Conservation (phyloP, 2,797 vertebrate genomes). For the Phalanger gymnotis region DNA sequence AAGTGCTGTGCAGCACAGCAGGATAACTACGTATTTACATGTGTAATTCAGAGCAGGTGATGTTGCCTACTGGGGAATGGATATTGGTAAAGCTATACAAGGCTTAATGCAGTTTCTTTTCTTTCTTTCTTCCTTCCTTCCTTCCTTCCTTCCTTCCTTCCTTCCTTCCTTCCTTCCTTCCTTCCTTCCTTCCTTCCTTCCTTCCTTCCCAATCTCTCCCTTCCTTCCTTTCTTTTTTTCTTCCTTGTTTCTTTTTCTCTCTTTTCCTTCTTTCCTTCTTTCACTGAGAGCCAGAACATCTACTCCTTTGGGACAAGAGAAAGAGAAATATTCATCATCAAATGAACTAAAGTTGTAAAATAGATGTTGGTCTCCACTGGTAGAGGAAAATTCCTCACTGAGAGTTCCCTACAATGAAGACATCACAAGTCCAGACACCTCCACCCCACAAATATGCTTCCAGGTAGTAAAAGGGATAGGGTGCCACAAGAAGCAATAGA, state of each 20-base stretch:
- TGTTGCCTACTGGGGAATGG: background rate
- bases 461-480: background rate
- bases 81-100: background rate
- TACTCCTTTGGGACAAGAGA: background rate
- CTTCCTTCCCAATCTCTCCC: too few species aligned
- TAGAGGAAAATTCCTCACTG: background rate
- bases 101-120: background rate
- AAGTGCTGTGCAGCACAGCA: background rate
- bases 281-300: background rate
- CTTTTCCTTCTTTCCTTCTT: too few species aligned
- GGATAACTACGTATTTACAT: background rate
- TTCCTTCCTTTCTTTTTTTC: too few species aligned
- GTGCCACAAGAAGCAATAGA: background rate
- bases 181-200: too few species aligned
- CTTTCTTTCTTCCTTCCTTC: background rate
- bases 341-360: background rate
- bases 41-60: background rate
- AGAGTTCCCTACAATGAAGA: background rate
- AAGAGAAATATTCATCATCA: background rate
- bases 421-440: background rate
- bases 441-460: background rate
- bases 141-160: too few species aligned
- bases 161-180: too few species aligned
- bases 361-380: background rate
- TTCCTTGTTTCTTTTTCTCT: too few species aligned